A percentile compares a stretch with the other conserved stretches of the same genome.
These are phyloP conservation scores for Mechanitis messenoides DNA, from an alignment of 2,888 invertebrate genomes.

Conservation along the genomic window DNA sequence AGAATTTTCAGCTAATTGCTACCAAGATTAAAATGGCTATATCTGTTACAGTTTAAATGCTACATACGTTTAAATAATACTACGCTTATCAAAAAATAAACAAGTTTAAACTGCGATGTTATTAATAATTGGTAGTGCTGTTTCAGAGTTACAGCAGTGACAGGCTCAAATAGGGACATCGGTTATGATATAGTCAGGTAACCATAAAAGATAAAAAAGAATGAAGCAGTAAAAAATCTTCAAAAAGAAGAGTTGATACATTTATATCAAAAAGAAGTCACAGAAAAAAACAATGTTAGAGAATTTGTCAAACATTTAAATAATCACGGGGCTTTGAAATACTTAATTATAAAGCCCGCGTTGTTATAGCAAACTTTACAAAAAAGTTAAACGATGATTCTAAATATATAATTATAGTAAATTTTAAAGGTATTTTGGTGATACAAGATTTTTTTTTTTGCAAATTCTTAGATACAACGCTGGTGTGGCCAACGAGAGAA, in stretches of 20 bases:
- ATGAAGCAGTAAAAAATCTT: conserved; percentile 69
- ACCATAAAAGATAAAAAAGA: conserved; percentile 71
- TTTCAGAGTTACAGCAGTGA: conserved; percentile 57
- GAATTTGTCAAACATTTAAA: conserved; percentile 32
- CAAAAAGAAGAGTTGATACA: conserved; percentile 62
- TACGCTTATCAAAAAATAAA: no score
- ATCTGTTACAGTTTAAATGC: no score
- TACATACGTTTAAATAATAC: no score
- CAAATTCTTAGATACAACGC: conserved; percentile 35
- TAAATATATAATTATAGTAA: conserved; percentile 34
- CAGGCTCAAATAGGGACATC: conserved; percentile 81
- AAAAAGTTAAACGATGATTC: conserved; percentile 37
- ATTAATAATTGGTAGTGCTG: no score
- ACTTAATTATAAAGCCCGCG: conserved; percentile 40
- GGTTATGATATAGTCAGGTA: conserved; percentile 79
- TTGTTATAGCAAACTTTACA: conserved; percentile 25
- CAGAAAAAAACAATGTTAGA: conserved; percentile 33
- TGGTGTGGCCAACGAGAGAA: conserved; percentile 36
- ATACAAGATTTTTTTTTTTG: conserved; percentile 34
- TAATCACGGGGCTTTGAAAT: conserved; percentile 40
- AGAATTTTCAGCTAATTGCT: no score
- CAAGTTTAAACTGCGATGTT: no score
- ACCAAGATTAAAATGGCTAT: no score
- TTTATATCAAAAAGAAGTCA: conserved; percentile 39
- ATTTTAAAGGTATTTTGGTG: conserved; percentile 34